Conservation (phyloP, 2,797 vertebrate genomes). For the Geotrypetes seraphini region DNA sequence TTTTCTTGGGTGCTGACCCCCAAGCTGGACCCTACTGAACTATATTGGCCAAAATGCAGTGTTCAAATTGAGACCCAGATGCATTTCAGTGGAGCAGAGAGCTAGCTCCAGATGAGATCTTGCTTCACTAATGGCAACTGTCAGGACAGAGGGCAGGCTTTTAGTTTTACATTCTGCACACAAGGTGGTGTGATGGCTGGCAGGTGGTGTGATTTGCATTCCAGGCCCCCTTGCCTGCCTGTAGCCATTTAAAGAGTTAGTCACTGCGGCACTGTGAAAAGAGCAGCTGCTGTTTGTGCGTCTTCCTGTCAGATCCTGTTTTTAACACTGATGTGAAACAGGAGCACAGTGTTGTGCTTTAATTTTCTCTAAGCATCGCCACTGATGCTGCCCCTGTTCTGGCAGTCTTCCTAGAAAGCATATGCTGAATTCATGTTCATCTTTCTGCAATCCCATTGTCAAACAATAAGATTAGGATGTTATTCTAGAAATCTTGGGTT, state of each 20-base stretch:
- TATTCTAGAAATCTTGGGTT: too few species aligned
- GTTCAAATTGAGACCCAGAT: slow-evolving; percentile 42
- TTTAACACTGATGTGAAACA: slow-evolving; percentile 21
- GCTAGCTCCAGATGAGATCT: slow-evolving; percentile 39
- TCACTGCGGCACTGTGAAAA: slow-evolving; percentile 44
- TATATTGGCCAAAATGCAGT: slow-evolving; percentile 22
- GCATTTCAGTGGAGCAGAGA: slow-evolving; percentile 44
- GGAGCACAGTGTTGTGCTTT: slow-evolving; percentile 25
- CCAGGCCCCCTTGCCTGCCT: slow-evolving; percentile 12
- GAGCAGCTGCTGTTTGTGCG: slow-evolving; percentile 40
- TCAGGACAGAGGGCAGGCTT: slow-evolving; percentile 34
- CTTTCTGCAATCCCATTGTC: not conserved
- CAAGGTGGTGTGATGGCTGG: slow-evolving; percentile 23
- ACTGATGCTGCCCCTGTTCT: slow-evolving; percentile 15
- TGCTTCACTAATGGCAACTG: slow-evolving; percentile 34
- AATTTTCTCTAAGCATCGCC: slow-evolving; percentile 27
- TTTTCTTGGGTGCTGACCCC: too few species aligned
- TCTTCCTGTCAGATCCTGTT: slow-evolving; percentile 38
- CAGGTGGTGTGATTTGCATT: slow-evolving; percentile 36
- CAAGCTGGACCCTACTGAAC: too few species aligned
- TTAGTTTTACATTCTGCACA: slow-evolving; percentile 24
- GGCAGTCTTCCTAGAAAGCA: slow-evolving; percentile 7
- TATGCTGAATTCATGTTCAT: slow-evolving; percentile 1
- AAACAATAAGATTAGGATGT: too few species aligned
- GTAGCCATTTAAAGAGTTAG: slow-evolving; percentile 33